A percentile compares a stretch with the other conserved stretches of the same genome.
Evolutionary conservation across 2,888 invertebrate species (phyloP).

Genomic region (Harpalus rufipes): DNA sequence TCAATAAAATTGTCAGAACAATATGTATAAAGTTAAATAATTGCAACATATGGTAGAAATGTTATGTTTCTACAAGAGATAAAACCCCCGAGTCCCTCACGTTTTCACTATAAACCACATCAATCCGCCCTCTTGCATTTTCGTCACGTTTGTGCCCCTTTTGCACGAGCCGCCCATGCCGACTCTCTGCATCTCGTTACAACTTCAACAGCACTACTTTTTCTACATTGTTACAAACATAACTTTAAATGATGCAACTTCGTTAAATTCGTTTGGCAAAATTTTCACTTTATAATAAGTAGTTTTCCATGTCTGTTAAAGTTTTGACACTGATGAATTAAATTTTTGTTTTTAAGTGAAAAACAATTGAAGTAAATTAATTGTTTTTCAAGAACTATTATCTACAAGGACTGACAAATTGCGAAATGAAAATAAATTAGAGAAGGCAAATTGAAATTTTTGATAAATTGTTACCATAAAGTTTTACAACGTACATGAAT

Average conservation of each 20-base stretch:
- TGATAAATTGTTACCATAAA: neutral
- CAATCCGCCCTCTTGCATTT: neutral
- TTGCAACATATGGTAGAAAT: neutral
- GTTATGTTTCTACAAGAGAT: neutral
- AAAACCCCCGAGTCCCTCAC: neutral
- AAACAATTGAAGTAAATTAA: slow-evolving; percentile 14
- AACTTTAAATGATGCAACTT: slow-evolving; percentile 8
- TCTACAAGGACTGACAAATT: neutral
- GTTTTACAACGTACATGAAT: too few relatives aligned
- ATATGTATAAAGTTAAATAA: neutral
- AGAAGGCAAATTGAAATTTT: neutral
- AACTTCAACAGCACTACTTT: slow-evolving; percentile 43
- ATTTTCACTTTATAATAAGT: neutral
- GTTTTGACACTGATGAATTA: slow-evolving; percentile 19
- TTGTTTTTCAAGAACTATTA: neutral
- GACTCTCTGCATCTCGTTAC: slow-evolving; percentile 22
- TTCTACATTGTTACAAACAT: slow-evolving; percentile 3
- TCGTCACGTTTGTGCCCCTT: slow-evolving; percentile 3
- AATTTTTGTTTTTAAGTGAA: slow-evolving; percentile 16
- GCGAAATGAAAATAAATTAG: neutral
- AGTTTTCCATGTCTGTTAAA: slow-evolving; percentile 13
- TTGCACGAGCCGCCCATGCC: slow-evolving; percentile 33
- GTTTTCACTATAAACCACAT: neutral
- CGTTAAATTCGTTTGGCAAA: neutral
- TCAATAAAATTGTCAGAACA: neutral